Evolutionary conservation across 2,888 invertebrate species (phyloP), one percentile per base, ranked within the genome.

Genomic region (Drosophila mercatorum): DNA sequence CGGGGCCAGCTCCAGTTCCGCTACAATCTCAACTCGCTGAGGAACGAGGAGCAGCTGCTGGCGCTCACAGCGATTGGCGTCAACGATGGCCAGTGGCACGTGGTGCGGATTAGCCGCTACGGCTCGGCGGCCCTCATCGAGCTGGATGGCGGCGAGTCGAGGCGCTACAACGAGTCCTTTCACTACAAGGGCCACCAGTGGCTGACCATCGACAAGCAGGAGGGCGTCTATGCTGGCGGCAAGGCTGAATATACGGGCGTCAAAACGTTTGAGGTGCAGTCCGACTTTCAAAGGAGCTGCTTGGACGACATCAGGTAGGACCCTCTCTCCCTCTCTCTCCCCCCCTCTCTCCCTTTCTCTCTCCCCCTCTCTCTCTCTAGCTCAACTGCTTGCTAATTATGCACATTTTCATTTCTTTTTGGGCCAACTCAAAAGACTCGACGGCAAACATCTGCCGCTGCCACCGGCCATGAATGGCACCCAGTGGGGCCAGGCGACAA

Each of bases 81-180:
- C 0, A 97, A 98, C 88, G 97, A 98, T 92, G 99, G 99, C 2
- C 98, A 98, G 88, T 99, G 98, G 98, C 99, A 99, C 92, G 97
- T 97, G 60, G 97, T 97, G 8, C 95, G 96, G 79, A 97, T 98
- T 0, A 96, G 96, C 77, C 95, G 98, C 62, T 97, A 97, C 81
- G 98, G 98, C 44, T 97, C 97, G 69, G 97, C 97, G 11, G 98
- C 98, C 3, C 96, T 97, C 60, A 94, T 99, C 75, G 97, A 97
- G 92, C 94, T 99, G 76, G 98, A 99, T 91, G 98, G 98, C 5
- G 98, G 98, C 5, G 98, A 98, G 93, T 98, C 98, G 1, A 93
- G 97, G 78, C 94, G 97, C 71, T 98, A 97, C 93, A 98, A 98
- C 91, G 98, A 98, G 92, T 97, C 97, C 0, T 97, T 97, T 92